These are phyloP conservation scores for Brenthis hecate DNA, from an alignment of 2,888 invertebrate species.

Conservation along the genomic window DNA sequence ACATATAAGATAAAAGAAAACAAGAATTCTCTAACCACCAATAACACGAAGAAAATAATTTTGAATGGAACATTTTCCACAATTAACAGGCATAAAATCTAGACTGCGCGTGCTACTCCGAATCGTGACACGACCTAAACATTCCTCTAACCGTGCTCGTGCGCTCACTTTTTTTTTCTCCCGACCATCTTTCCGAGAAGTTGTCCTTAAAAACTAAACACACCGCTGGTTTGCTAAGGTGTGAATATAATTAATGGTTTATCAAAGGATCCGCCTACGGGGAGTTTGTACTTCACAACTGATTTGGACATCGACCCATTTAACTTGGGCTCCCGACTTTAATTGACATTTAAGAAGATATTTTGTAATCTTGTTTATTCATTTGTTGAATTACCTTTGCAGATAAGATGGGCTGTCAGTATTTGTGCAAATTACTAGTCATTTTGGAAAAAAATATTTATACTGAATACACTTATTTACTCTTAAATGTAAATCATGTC, in stretches of 20 bases:
- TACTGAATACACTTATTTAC: too few species aligned
- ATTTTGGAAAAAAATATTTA: too few species aligned
- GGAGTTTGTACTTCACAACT: slow-evolving; percentile 19
- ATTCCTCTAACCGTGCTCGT: slow-evolving; percentile 54
- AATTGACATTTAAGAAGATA: slow-evolving; percentile 25
- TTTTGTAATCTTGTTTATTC: slow-evolving; percentile 14
- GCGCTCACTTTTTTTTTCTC: slow-evolving; percentile 63
- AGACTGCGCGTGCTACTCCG: slow-evolving; percentile 22
- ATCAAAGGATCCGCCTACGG: slow-evolving; percentile 60
- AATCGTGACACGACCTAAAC: slow-evolving; percentile 32
- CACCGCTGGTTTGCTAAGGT: slow-evolving; percentile 62
- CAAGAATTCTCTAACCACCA: background rate
- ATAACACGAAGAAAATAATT: background rate
- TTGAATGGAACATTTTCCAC: slow-evolving; percentile 7
- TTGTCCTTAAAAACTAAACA: slow-evolving; percentile 55
- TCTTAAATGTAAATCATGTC: background rate
- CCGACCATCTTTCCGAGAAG: slow-evolving; percentile 70
- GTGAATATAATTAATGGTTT: slow-evolving; percentile 79
- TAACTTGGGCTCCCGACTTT: slow-evolving; percentile 24
- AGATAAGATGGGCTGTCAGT: too few species aligned
- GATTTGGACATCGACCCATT: slow-evolving; percentile 30
- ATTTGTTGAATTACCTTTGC: background rate
- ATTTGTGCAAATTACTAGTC: too few species aligned
- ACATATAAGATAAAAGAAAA: background rate
- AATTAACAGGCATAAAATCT: slow-evolving; percentile 23